Evolutionary conservation across 2,888 invertebrate genomes (phyloP), one percentile per base, ranked within the genome.

Genomic region (Pandemis corylana): DNA sequence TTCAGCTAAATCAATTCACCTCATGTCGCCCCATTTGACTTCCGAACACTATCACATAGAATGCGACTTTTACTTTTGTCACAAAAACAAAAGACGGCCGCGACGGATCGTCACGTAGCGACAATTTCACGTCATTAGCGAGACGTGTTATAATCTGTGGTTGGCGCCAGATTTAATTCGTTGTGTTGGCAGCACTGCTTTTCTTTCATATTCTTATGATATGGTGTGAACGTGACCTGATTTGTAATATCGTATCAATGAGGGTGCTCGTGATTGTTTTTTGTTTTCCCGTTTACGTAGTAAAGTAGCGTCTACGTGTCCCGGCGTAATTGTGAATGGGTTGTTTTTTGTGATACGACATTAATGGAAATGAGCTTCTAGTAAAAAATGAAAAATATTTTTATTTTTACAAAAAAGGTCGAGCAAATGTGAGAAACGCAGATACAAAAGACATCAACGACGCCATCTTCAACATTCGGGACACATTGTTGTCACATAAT

Each of bases 91-190:
- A 83, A 82, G 80, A 84, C 81, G 81, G 80, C 80, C 80, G 80
- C 79, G 77, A 76, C 81, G 84, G 83, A 82, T 75, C 81, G 84
- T 92, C 94, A 94, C 94, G 94, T 94, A 89, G 84, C 77, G 80
- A 87, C 88, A 89, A 93, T 94, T 93, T 90, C 85, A 86, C 83
- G 87, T 92, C 92, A 94, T 93, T 94, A 93, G 81, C 76, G 76
- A 56, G 87, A 93, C 92, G 93, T 93, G 93, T 88, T 84, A 90
- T 90, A 91, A 90, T 91, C 89, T 85, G 87, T 89, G 87, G 81
- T 81, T 90, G 94, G 94, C 94, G 94, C 94, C 94, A 89, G 83
- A 86, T 85, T 89, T 89, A 90, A 89, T 90, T 81, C 82, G 81
- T 82, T 80, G 82, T 78, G 84, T 83, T 86, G 85, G 83, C 84